Base-by-base conservation (phyloP, 1,140 invertebrate species). In the Drosophila mayri region DNA sequence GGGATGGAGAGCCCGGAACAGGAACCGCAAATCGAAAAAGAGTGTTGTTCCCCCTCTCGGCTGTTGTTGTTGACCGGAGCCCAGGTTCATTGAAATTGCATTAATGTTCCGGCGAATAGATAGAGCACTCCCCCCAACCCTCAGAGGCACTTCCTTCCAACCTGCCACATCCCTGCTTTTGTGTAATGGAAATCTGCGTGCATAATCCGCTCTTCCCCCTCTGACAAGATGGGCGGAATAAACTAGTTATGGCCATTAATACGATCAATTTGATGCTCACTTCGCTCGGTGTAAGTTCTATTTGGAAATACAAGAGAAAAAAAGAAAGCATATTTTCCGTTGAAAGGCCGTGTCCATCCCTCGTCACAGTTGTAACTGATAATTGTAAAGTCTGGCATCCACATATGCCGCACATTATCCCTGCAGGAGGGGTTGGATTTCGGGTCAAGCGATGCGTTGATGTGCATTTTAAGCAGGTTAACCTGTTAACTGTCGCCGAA, bases 221-320 rank as follows among this genome's bases (percentile, higher is more conserved):
- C 81, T 90, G 91, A 92, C 81, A 76, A 81, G 76, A 77, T 84
- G 90, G 91, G 91, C 88, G 90, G 91, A 75, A 92, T 92, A 91
- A 92, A 92, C 91, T 92, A 92, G 91, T 92, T 92, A 92, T 86
- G 81, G 83, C 79, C 91, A 92, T 92, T 92, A 92, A 92, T 92
- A 88, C 90, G 90, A 92, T 92, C 91, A 92, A 92, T 92, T 92
- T 92, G 86, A 83, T 91, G 90, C 78, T 90, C 91, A 90, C 82
- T 92, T 92, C 82, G 77, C 64, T 77, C 75, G 77, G 61, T 74
- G 82, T 62, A 81, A 90, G 12, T 77, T 79, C 83, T 86, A 90
- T 90, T 35, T 11, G 86, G 90, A 78, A 11, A 5, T 28, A 7
- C 3, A 28, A 4, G 6, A 28, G 4, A 37, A 37, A 54, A 59